phyloP scores from a whole-genome alignment of 2,113 vertebrate genomes.

The Syngnathus floridae region DNA sequence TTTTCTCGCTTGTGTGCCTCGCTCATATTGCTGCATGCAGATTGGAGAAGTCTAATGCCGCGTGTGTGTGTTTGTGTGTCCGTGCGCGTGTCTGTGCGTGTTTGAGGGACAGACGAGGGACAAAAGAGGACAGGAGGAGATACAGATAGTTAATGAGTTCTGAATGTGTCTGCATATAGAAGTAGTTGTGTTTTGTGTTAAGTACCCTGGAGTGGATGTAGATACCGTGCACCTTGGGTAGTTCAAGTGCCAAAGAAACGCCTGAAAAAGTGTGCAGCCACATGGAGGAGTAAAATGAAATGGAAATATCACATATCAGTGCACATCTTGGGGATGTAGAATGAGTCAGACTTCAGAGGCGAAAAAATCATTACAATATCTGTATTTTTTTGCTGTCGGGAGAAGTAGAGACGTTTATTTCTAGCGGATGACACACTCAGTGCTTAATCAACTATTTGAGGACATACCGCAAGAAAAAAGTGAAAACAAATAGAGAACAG shows the following conservation, averaged over 20 bases:
- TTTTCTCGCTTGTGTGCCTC: slow-evolving; percentile 58
- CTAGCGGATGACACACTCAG: not conserved
- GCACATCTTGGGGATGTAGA: slow-evolving; percentile 7
- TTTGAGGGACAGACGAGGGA: slow-evolving; percentile 3
- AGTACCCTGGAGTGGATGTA: slow-evolving; percentile 19
- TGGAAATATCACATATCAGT: not conserved
- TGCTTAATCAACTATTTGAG: not conserved
- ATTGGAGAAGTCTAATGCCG: slow-evolving; percentile 40
- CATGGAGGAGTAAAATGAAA: slow-evolving; percentile 1
- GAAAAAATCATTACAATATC: not conserved
- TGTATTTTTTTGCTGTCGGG: not conserved
- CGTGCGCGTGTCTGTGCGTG: slow-evolving; percentile 18
- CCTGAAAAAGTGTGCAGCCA: not conserved
- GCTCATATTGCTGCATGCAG: slow-evolving; percentile 58
- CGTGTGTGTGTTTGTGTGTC: slow-evolving; percentile 5
- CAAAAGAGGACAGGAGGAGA: slow-evolving; percentile 25
- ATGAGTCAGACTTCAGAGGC: not conserved
- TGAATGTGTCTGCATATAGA: slow-evolving; percentile 48
- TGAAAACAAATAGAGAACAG: not conserved
- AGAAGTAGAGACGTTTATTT: not conserved
- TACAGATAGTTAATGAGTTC: slow-evolving; percentile 49
- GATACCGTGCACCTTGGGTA: slow-evolving; percentile 20
- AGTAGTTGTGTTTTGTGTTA: slow-evolving; percentile 43
- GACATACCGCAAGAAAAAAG: not conserved
- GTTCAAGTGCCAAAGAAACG: not conserved